Evolutionary conservation across 1,140 invertebrate species (phyloP).

Genomic region (Meloidogyne floridensis): DNA sequence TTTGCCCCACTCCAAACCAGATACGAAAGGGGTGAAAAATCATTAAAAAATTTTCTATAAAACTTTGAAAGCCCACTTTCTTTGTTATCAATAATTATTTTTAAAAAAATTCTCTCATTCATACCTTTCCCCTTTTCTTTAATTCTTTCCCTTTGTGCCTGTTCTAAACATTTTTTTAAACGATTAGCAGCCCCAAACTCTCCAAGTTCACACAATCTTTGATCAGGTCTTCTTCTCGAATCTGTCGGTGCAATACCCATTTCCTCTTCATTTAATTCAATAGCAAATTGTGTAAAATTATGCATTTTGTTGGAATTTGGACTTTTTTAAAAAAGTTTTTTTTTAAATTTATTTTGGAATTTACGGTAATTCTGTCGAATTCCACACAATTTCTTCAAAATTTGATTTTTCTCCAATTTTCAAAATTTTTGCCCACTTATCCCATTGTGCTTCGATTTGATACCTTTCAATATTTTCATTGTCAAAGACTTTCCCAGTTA

Average conservation of each 20-base stretch:
- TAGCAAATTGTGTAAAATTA: constrained; percentile 88
- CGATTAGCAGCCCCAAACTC: constrained; percentile 92
- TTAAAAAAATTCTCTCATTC: too few species aligned
- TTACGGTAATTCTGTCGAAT: constrained; percentile 30
- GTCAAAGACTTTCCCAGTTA: constrained; percentile 96
- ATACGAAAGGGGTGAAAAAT: too few species aligned
- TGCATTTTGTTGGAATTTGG: constrained; percentile 74
- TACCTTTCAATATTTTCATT: constrained; percentile 73
- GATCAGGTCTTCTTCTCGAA: constrained; percentile 86
- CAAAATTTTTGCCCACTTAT: constrained; percentile 71
- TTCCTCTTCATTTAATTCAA: constrained; percentile 90
- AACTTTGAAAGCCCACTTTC: too few species aligned
- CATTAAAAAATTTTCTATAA: too few species aligned
- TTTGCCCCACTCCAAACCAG: too few species aligned
- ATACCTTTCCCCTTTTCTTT: constrained; percentile 61
- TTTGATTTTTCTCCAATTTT: background rate
- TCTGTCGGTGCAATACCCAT: constrained; percentile 91
- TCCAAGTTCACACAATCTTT: constrained; percentile 94
- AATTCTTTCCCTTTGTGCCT: constrained; percentile 81
- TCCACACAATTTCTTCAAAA: constrained; percentile 26
- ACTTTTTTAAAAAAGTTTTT: background rate
- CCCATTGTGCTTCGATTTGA: constrained; percentile 77
- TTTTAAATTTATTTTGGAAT: background rate
- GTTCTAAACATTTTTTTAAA: constrained; percentile 82
- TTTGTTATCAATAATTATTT: too few species aligned